A percentile compares a stretch with the other conserved stretches of the same genome.
These are phyloP conservation scores for Augochlorella aurata DNA, from an alignment of 2,888 invertebrate genomes.

Conservation along the genomic window DNA sequence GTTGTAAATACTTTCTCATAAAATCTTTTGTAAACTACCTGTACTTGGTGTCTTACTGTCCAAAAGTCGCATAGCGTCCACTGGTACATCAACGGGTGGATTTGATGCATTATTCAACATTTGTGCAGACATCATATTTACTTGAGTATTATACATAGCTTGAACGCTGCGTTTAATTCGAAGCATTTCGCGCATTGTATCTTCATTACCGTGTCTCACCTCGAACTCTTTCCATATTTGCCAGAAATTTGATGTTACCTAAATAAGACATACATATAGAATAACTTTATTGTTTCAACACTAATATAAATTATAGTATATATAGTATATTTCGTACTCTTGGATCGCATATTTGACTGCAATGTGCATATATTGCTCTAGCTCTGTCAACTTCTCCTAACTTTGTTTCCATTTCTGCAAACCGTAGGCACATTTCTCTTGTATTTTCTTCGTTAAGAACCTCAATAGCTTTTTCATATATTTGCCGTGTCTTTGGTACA, in stretches of 20 bases:
- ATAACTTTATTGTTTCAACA: background rate
- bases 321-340: slow-evolving; percentile 83
- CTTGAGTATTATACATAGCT: slow-evolving; percentile 98
- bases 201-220: slow-evolving; percentile 99
- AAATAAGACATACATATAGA: background rate
- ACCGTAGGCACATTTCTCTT: slow-evolving; percentile 97
- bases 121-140: slow-evolving; percentile 99
- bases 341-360: slow-evolving; percentile 99
- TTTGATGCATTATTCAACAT: slow-evolving; percentile 92
- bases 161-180: slow-evolving; percentile 98
- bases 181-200: slow-evolving; percentile 99
- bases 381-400: slow-evolving; percentile 99
- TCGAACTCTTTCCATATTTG: slow-evolving; percentile 99
- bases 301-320: background rate
- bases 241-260: slow-evolving; percentile 95
- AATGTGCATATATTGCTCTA: slow-evolving; percentile 97
- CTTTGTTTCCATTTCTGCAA: slow-evolving; percentile 99
- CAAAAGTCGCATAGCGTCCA: slow-evolving; percentile 94
- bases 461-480: slow-evolving; percentile 99
- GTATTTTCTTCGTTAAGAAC: slow-evolving; percentile 94
- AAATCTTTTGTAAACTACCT: slow-evolving; percentile 37
- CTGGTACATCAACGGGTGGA: slow-evolving; percentile 87
- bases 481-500: slow-evolving; percentile 96
- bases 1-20: background rate
- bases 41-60: slow-evolving; percentile 87